A percentile compares a stretch with the other conserved stretches of the same genome.
Conservation (phyloP, 2,113 vertebrate genomes). For the Eudorcas thomsonii region DNA sequence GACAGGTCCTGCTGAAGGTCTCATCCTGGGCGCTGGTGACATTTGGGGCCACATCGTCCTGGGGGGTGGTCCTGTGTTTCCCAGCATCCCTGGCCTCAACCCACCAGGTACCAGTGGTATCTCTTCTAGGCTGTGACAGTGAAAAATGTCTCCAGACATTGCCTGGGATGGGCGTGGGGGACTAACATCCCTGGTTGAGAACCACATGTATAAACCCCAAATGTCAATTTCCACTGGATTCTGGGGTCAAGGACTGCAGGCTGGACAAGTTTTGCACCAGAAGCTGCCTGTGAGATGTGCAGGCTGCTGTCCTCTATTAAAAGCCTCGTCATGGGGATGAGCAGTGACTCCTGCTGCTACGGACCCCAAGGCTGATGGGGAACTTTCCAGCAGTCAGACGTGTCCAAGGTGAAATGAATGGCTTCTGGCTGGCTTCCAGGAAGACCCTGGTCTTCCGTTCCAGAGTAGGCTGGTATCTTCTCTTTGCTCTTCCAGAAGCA, state of each 20-base stretch:
- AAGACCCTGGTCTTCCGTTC: not conserved
- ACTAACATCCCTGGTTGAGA: not conserved
- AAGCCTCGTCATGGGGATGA: not conserved
- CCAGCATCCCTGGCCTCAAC: not conserved
- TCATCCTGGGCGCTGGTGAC: not conserved
- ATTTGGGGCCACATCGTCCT: not conserved
- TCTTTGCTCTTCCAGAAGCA: not conserved
- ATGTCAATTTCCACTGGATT: not conserved
- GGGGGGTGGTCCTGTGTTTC: not conserved
- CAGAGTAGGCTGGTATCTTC: not conserved
- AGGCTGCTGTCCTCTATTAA: not conserved
- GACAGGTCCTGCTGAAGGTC: not conserved
- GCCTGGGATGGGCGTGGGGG: not conserved
- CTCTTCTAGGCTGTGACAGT: not conserved
- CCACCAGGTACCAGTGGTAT: not conserved
- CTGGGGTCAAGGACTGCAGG: not conserved
- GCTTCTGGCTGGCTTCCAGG: not conserved
- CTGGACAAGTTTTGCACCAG: not conserved
- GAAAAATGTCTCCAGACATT: not conserved
- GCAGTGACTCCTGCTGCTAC: not conserved
- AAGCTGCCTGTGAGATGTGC: not conserved
- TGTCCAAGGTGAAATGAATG: not conserved
- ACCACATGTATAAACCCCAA: not conserved
- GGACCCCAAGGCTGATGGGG: not conserved
- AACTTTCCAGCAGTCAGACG: not conserved